Percentiles rank a stretch among this genome's conserved stretches.
These are phyloP conservation scores for Tyto alba DNA, from an alignment of 2,113 vertebrate genomes.

Conservation along the genomic window DNA sequence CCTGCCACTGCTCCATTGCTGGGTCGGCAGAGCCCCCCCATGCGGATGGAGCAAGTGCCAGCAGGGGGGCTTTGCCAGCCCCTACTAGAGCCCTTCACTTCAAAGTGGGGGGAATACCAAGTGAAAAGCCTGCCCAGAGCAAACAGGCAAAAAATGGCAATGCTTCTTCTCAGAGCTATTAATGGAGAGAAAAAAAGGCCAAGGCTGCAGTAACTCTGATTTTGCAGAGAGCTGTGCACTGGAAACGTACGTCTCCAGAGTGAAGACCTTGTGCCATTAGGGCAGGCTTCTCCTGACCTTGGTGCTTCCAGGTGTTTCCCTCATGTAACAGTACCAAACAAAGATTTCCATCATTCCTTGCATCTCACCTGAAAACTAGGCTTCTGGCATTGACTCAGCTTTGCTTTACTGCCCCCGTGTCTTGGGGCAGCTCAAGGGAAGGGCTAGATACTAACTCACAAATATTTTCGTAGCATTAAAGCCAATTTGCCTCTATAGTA, in stretches of 20 bases:
- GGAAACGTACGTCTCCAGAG: fast-evolving
- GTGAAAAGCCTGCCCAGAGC: not conserved
- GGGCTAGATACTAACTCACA: not conserved
- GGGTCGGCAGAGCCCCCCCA: not conserved
- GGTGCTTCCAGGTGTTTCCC: not conserved
- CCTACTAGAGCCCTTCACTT: too few species aligned
- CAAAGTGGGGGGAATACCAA: fast-evolving
- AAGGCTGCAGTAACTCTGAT: not conserved
- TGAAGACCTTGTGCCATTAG: fast-evolving
- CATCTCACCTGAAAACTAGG: too few species aligned
- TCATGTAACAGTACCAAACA: not conserved
- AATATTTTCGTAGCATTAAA: not conserved
- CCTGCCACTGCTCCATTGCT: not conserved
- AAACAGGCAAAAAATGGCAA: fast-evolving
- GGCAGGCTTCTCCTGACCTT: not conserved
- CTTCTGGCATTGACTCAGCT: not conserved
- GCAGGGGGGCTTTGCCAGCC: too few species aligned
- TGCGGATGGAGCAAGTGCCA: not conserved
- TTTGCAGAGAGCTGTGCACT: not conserved
- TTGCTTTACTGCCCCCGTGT: not conserved
- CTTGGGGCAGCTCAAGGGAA: not conserved
- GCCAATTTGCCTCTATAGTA: not conserved
- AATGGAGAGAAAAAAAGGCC: not conserved
- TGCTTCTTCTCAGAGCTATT: not conserved
- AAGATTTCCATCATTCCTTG: not conserved